These are phyloP conservation scores for Penaeus indicus DNA, from an alignment of 1,140 invertebrate genomes.

Conservation along the genomic window DNA sequence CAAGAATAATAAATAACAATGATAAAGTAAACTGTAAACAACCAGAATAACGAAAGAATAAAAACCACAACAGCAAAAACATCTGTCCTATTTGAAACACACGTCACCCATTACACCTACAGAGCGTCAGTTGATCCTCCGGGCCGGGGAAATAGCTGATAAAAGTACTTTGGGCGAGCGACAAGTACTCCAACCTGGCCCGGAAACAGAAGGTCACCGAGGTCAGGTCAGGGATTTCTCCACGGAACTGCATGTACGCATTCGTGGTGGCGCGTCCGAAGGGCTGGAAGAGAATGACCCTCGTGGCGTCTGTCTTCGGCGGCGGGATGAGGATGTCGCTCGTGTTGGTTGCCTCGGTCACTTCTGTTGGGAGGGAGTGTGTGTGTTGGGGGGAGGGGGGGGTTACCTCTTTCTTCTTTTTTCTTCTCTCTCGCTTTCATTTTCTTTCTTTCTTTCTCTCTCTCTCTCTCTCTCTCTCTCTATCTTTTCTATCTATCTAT, in stretches of 20 bases:
- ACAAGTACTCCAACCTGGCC: slow-evolving; percentile 2
- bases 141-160: background rate
- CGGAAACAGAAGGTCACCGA: background rate
- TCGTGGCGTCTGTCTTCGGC: background rate
- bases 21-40: too few species aligned
- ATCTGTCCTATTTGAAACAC: too few species aligned
- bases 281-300: background rate
- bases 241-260: background rate
- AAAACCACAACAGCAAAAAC: too few species aligned
- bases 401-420: background rate
- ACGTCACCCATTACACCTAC: background rate
- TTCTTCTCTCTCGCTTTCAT: too few species aligned
- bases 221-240: background rate
- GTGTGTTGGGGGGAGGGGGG: background rate
- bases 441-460: background rate
- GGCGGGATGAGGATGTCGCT: background rate
- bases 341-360: background rate
- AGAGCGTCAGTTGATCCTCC: background rate
- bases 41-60: too few species aligned
- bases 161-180: slow-evolving; percentile 1
- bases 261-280: background rate
- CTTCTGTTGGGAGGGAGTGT: background rate
- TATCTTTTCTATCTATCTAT: background rate
- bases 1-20: too few species aligned
- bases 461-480: background rate